Base-by-base conservation (phyloP, 2,888 invertebrate genomes). In the Leptopilina myrica region DNA sequence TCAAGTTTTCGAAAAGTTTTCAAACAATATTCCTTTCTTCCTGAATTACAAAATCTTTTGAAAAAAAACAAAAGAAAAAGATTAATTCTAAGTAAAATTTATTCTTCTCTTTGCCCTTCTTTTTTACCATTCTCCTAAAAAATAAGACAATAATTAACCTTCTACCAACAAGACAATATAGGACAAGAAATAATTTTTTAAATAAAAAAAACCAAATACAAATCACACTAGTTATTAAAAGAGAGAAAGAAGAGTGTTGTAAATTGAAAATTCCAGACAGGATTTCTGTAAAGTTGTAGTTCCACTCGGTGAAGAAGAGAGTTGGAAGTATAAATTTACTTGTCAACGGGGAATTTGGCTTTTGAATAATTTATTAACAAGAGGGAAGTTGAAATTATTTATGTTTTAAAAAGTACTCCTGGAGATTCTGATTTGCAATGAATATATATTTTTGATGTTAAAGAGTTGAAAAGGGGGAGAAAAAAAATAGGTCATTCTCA, bases 291-390 rank as follows among this genome's bases (percentile, higher is more conserved):
- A 66, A 66, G 66, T 66, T 66, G 66, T 46, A 66, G 40, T 66
- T 46, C 46, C 66, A 67, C 67, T 46, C 11, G 12, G 15, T 46
- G 15, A 12, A 67, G 67, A 67, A 67, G 15, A 43, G 43, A 43
- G 43, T 67, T 67, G 11, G 4, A 49, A 67, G 12, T 15, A 20
- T 62, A 62, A 62, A 49, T 15, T n/a, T 20, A 67, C 43, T 49
- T 67, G 20, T 67, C 67, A 49, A 46, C 46, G 67, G 67, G 15
- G 15, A 49, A 20, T 49, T 67, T 67, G 46, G 66, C 66, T 66
- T 46, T 46, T 66, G 66, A 46, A 66, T 66, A 46, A 66, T 66
- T 46, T 66, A 66, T 66, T 66, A 46, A 66, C 43, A 43, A 15
- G 46, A n/a, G 46, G n/a, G 15, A 66, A 66, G 15, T n/a, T 66